These are phyloP conservation scores for Salarias fasciatus DNA, from an alignment of 2,797 vertebrate genomes.

Conservation along the genomic window DNA sequence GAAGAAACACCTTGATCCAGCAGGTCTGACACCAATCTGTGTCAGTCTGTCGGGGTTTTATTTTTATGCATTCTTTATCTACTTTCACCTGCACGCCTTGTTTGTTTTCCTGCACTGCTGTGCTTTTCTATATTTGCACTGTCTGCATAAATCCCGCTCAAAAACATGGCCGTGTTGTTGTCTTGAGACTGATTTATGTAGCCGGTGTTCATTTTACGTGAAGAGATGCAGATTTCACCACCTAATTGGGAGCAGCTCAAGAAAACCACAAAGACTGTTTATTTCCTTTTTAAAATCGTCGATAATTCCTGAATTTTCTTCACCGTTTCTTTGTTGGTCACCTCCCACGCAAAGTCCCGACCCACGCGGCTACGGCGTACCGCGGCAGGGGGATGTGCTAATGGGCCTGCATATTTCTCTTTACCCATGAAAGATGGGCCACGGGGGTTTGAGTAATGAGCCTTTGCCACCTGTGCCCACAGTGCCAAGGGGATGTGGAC, in stretches of 20 bases:
- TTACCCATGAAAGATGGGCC: slow-evolving; percentile 35
- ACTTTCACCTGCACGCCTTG: slow-evolving; percentile 35
- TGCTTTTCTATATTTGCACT: slow-evolving; percentile 46
- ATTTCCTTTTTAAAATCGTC: not conserved
- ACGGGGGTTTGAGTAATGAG: slow-evolving; percentile 59
- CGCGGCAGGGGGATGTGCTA: slow-evolving; percentile 48
- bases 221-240: not conserved
- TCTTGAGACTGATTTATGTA: slow-evolving; percentile 16
- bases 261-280: not conserved
- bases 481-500: slow-evolving; percentile 23
- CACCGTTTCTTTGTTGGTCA: slow-evolving; percentile 17
- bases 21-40: slow-evolving; percentile 47
- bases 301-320: not conserved
- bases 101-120: slow-evolving; percentile 28
- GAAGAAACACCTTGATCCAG: slow-evolving; percentile 39
- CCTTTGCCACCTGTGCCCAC: slow-evolving; percentile 61
- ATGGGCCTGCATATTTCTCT: slow-evolving; percentile 45
- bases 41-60: slow-evolving; percentile 29
- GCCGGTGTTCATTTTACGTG: slow-evolving; percentile 6
- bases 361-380: slow-evolving; percentile 20
- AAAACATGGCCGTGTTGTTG: not conserved
- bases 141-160: slow-evolving; percentile 26
- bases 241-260: too few relatives aligned
- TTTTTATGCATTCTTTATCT: slow-evolving; percentile 25
- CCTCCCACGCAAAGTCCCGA: slow-evolving; percentile 32